Evolutionary conservation across 1,140 invertebrate genomes (phyloP).

Genomic region (Radopholus similis): DNA sequence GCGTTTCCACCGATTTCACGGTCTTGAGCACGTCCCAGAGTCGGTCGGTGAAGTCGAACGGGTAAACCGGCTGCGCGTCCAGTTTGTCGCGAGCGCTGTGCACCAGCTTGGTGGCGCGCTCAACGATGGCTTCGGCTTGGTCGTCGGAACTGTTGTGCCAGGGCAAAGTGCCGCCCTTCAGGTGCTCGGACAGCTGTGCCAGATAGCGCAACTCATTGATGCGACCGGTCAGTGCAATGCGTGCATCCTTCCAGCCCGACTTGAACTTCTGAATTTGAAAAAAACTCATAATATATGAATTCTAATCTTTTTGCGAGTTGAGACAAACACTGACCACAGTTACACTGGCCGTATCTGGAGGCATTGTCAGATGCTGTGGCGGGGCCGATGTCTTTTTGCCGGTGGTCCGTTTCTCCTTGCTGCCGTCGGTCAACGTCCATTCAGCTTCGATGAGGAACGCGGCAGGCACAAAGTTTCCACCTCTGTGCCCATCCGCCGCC

Average conservation of each 20-base stretch:
- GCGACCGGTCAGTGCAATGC: slow-evolving; percentile 20
- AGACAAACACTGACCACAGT: not conserved
- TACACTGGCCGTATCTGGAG: not conserved
- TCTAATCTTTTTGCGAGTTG: not conserved
- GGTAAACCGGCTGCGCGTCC: slow-evolving; percentile 18
- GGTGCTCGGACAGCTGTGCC: not conserved
- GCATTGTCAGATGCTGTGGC: slow-evolving; percentile 10
- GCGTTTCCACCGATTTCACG: slow-evolving; percentile 10
- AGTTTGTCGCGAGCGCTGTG: not conserved
- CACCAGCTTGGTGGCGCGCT: slow-evolving; percentile 10
- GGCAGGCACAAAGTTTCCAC: slow-evolving; percentile 17
- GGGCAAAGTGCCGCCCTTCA: slow-evolving; percentile 19
- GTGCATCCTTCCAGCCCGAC: slow-evolving; percentile 25
- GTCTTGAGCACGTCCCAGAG: slow-evolving; percentile 25
- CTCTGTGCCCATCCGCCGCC: not conserved
- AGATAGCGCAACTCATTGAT: slow-evolving; percentile 22
- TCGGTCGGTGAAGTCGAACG: slow-evolving; percentile 30
- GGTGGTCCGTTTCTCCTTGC: not conserved
- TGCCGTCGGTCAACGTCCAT: slow-evolving; percentile 9
- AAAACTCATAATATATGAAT: not conserved
- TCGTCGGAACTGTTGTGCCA: slow-evolving; percentile 1
- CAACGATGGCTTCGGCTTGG: not conserved
- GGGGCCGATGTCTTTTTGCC: not conserved
- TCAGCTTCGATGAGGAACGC: slow-evolving; percentile 21
- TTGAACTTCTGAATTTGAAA: slow-evolving; percentile 26